Conservation (phyloP, 1,140 invertebrate species). For the Sesamia nonagrioides region DNA sequence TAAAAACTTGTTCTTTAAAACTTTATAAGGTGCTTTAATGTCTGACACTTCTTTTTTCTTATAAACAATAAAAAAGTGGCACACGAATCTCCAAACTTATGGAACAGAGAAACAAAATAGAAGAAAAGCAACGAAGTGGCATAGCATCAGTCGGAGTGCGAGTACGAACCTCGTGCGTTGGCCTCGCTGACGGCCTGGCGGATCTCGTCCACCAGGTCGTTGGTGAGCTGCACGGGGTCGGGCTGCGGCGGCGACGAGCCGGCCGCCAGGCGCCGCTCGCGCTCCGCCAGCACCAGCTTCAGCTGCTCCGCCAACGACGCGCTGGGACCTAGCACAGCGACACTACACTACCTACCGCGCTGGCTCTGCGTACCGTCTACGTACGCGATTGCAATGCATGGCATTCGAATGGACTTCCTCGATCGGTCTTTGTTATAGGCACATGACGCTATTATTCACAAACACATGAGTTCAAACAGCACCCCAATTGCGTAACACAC, state of each 20-base stretch:
- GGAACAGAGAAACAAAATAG: conserved; percentile 27
- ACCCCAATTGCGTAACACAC: too few relatives aligned
- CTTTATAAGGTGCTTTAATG: neutral
- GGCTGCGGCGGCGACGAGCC: conserved; percentile 86
- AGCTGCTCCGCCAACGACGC: conserved; percentile 94
- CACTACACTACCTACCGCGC: too few relatives aligned
- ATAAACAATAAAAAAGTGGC: conserved; percentile 1
- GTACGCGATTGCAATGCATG: neutral
- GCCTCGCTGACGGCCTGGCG: conserved; percentile 94
- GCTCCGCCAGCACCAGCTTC: conserved; percentile 93
- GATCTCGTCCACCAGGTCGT: conserved; percentile 94
- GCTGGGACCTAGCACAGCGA: conserved; percentile 87
- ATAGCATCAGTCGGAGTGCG: neutral
- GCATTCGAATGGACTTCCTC: neutral
- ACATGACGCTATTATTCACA: conserved; percentile 24
- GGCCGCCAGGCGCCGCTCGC: conserved; percentile 89
- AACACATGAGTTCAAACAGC: neutral
- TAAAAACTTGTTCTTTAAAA: neutral
- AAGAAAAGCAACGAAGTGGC: conserved; percentile 28
- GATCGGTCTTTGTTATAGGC: neutral
- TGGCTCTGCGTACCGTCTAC: neutral
- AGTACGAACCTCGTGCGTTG: conserved; percentile 91
- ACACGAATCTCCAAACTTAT: conserved; percentile 28
- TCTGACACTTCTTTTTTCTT: conserved; percentile 7
- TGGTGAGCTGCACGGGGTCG: conserved; percentile 89